These are phyloP conservation scores for Lates calcarifer DNA, from an alignment of 2,113 vertebrate genomes.

Conservation along the genomic window DNA sequence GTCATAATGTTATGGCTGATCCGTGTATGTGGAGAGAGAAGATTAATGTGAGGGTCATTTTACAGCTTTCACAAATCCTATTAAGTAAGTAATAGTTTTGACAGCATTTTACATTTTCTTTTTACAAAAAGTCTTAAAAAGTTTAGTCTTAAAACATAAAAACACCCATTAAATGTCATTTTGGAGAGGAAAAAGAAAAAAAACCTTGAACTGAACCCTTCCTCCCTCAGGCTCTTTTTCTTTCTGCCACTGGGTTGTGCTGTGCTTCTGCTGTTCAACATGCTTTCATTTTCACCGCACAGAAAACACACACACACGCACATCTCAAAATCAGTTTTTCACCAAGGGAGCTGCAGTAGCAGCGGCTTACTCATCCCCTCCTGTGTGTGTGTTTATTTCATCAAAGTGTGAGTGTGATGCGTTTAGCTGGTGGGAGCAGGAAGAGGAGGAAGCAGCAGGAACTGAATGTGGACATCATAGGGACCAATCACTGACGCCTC, in stretches of 20 bases:
- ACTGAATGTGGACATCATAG: slow-evolving; percentile 49
- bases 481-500: slow-evolving; percentile 7
- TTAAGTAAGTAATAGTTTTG: slow-evolving; percentile 18
- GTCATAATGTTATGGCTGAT: too few relatives aligned
- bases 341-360: slow-evolving; percentile 57
- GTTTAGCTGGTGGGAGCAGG: slow-evolving; percentile 26
- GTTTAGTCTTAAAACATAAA: background rate
- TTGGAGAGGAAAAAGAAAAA: background rate
- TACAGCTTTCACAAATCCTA: slow-evolving; percentile 13
- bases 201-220: background rate
- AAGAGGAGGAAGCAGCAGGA: background rate
- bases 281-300: slow-evolving; percentile 18
- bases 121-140: background rate
- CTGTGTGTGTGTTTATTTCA: slow-evolving; percentile 59
- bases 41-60: background rate
- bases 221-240: background rate
- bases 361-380: slow-evolving; percentile 42
- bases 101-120: background rate
- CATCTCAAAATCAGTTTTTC: slow-evolving; percentile 59
- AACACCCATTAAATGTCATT: slow-evolving; percentile 5
- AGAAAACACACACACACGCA: slow-evolving; percentile 22
- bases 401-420: slow-evolving; percentile 52
- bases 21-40: too few relatives aligned
- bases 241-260: slow-evolving; percentile 75
- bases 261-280: slow-evolving; percentile 63